Conservation (phyloP, 2,888 invertebrate genomes). For the Diarsia mendica region DNA sequence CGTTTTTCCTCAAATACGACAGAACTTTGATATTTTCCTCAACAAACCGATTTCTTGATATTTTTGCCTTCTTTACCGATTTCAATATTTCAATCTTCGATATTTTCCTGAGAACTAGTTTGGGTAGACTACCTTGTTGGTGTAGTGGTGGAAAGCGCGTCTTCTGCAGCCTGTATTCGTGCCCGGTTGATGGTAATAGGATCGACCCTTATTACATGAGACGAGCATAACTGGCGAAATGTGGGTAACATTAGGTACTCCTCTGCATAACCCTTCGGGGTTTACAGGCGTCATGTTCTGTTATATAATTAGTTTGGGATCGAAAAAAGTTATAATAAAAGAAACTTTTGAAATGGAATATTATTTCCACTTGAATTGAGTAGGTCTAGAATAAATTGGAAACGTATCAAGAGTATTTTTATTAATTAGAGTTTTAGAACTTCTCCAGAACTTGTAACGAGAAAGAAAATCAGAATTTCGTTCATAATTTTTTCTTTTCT, state of each 20-base stretch:
- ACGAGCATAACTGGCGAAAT: no score
- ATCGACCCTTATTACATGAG: no score
- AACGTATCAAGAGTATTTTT: no score
- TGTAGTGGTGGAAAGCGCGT: no score
- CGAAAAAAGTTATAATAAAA: background rate
- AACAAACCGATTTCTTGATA: background rate
- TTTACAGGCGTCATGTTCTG: no score
- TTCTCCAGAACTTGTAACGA: background rate
- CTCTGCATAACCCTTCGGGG: no score
- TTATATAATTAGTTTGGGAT: background rate
- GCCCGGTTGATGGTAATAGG: no score
- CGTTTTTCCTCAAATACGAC: background rate
- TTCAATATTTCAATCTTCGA: conserved; percentile 4
- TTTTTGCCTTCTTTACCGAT: background rate
- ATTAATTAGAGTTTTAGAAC: background rate
- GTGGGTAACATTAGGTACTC: no score
- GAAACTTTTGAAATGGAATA: background rate
- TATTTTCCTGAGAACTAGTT: background rate
- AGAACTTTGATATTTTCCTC: background rate
- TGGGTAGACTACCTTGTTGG: no score
- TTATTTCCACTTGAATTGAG: background rate
- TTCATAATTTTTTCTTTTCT: no score
- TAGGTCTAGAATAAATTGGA: conserved; percentile 1
- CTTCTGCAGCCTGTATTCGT: no score
- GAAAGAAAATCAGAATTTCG: no score